Conservation (phyloP, 1,140 invertebrate species). For the Holotrichia oblita region DNA sequence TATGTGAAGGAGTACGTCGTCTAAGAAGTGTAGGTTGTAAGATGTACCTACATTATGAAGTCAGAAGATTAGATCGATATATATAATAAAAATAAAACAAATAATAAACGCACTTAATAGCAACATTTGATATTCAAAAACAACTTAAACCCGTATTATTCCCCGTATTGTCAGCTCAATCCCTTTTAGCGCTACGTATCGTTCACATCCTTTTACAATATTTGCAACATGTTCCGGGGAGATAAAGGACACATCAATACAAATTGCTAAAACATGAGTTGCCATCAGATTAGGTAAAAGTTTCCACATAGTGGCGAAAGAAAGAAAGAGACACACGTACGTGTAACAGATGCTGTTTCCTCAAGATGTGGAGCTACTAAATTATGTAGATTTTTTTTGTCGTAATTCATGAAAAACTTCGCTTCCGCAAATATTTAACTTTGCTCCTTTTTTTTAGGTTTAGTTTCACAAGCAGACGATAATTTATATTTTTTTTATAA, state of each 20-base stretch:
- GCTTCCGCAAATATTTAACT: constrained; percentile 32
- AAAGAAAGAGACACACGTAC: constrained; percentile 23
- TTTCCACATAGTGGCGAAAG: not conserved
- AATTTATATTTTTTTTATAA: too few species aligned
- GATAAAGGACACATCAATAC: constrained; percentile 39
- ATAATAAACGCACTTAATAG: constrained; percentile 7
- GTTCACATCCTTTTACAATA: constrained; percentile 4
- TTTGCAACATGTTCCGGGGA: constrained; percentile 22
- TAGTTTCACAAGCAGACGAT: too few species aligned
- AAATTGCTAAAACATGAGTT: constrained; percentile 39
- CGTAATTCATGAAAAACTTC: constrained; percentile 16
- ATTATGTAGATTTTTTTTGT: constrained; percentile 39
- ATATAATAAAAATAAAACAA: not conserved
- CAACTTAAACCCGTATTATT: not conserved
- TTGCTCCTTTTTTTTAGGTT: not conserved
- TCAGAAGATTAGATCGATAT: too few species aligned
- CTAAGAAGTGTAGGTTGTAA: too few species aligned
- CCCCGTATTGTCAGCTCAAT: not conserved
- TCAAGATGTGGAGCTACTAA: constrained; percentile 24
- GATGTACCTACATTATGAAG: too few species aligned
- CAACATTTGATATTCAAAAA: not conserved
- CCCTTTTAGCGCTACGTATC: constrained; percentile 2
- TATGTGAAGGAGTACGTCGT: too few species aligned
- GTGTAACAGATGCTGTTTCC: constrained; percentile 15
- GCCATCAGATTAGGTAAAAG: constrained; percentile 38